A percentile compares a stretch with the other conserved stretches of the same genome.
Evolutionary conservation across 2,797 vertebrate species (phyloP).

Genomic region (Tapera naevia): DNA sequence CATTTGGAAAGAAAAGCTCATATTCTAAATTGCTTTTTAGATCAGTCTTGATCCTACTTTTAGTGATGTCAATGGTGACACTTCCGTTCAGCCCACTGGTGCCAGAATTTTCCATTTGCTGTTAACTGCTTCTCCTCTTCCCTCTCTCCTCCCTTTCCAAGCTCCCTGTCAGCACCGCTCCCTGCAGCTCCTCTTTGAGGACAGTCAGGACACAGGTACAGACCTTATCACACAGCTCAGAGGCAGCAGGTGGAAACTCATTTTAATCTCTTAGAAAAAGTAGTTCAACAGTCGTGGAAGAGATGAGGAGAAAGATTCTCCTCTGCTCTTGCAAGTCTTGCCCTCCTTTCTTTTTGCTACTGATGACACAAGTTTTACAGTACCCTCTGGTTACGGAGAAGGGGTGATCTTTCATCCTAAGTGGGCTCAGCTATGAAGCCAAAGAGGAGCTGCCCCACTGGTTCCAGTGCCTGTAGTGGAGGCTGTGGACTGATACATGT

Average conservation of each 20-base stretch:
- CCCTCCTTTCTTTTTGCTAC: neutral
- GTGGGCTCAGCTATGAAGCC: neutral
- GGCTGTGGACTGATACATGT: neutral
- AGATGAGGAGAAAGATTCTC: neutral
- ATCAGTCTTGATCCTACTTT: slow-evolving; percentile 11
- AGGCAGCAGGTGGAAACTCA: neutral
- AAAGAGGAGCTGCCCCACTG: neutral
- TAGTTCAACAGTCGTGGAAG: neutral
- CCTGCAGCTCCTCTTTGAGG: neutral
- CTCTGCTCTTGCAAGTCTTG: neutral
- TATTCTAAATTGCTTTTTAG: slow-evolving; percentile 55
- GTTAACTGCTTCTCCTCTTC: neutral
- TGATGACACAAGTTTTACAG: neutral
- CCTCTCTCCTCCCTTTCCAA: neutral
- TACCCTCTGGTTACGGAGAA: neutral
- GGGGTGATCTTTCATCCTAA: neutral
- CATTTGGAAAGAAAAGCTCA: slow-evolving; percentile 54
- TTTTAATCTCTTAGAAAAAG: neutral
- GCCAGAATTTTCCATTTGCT: neutral
- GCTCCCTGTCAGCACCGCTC: neutral
- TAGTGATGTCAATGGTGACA: neutral
- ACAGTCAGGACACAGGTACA: neutral
- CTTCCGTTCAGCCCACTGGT: neutral
- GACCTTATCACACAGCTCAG: neutral
- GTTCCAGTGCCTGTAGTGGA: neutral